Base-by-base conservation (phyloP, 1,140 invertebrate genomes). In the Argopecten irradians region DNA sequence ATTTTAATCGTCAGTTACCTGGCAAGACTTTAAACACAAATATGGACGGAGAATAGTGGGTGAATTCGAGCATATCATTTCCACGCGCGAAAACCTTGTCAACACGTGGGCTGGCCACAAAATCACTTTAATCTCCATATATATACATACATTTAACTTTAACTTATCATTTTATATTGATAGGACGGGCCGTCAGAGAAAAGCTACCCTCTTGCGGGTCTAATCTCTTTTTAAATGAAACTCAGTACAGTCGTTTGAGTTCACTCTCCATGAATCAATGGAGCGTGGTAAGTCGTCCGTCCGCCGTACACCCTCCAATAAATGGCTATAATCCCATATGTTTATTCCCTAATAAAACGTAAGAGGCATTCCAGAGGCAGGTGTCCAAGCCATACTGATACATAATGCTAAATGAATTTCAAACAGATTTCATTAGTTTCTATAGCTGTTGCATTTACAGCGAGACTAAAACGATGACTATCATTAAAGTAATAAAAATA, bases 11-110 rank as follows among this genome's bases (percentile, higher is more conserved):
- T n/a, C 28, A 71, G 55, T 71, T 71, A 71, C 55, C 55, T 71
- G 55, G 55, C 55, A 71, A 71, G 55, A 71, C n/a, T 71, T 71
- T 71, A 71, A 28, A 71, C 55, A 71, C 55, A 71, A 71, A 71
- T 71, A 71, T 71, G 55, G 16, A 28, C 55, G 55, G n/a, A 71
- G 55, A 71, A 71, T 71, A 71, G 22, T 71, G 55, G 28, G 55
- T 71, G 55, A 71, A 71, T 28, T n/a, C 55, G n/a, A 71, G 55
- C 55, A 71, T 71, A 71, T 71, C 55, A 22, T 28, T 71, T 71
- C 55, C 55, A 71, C 55, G 55, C 55, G 55, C 55, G 55, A 71
- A 71, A 71, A 71, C 55, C 55, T 71, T 71, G 55, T 71, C 55
- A 71, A 71, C 55, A 71, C 55, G 55, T 71, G 55, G 55, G n/a